Percentiles rank a stretch among this genome's conserved stretches.
Evolutionary conservation across 2,797 vertebrate species (phyloP).

Genomic region (Leptodactylus fallax): DNA sequence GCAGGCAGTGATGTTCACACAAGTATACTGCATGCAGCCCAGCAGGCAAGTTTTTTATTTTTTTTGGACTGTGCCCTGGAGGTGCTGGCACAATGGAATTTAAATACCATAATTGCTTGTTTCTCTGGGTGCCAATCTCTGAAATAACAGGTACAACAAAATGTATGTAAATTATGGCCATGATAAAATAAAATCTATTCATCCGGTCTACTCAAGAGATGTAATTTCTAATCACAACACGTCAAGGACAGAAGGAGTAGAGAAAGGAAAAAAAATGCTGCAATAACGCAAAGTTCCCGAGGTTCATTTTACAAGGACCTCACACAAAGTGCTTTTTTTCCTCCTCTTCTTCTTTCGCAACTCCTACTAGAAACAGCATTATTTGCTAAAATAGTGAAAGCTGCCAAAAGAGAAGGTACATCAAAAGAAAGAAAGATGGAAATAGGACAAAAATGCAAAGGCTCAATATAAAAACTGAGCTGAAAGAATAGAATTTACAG

Average conservation of each 20-base stretch:
- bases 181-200: slow-evolving; percentile 76
- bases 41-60: slow-evolving; percentile 73
- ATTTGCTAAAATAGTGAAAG: slow-evolving; percentile 83
- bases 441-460: slow-evolving; percentile 76
- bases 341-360: slow-evolving; percentile 73
- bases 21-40: slow-evolving; percentile 74
- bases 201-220: slow-evolving; percentile 76
- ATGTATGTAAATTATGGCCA: slow-evolving; percentile 71
- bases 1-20: slow-evolving; percentile 78
- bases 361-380: slow-evolving; percentile 85
- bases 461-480: neutral
- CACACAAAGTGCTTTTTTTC: slow-evolving; percentile 80
- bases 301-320: slow-evolving; percentile 87
- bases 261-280: slow-evolving; percentile 70
- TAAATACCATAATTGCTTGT: slow-evolving; percentile 77
- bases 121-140: slow-evolving; percentile 74
- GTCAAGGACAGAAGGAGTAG: slow-evolving; percentile 74
- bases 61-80: slow-evolving; percentile 75
- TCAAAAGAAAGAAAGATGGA: slow-evolving; percentile 82
- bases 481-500: slow-evolving; percentile 31
- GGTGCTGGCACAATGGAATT: slow-evolving; percentile 79
- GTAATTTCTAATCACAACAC: slow-evolving; percentile 82
- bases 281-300: slow-evolving; percentile 82
- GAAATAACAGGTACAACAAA: slow-evolving; percentile 77
- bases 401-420: slow-evolving; percentile 84